Base-by-base conservation (phyloP, 2,113 vertebrate species). In the Marmota monax region DNA sequence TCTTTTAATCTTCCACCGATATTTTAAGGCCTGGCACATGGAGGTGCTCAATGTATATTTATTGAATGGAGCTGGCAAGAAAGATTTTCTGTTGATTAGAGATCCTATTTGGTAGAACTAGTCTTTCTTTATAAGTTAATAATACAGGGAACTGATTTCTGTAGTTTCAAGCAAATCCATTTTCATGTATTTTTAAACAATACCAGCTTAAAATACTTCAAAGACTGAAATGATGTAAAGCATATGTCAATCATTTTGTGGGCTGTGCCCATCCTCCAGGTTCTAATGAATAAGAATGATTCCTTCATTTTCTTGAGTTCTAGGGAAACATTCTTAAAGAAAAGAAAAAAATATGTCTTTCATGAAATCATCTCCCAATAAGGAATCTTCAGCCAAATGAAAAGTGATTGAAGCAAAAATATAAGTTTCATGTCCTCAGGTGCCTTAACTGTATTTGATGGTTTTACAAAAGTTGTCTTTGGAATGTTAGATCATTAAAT, bases 121-220 rank as follows among this genome's bases (percentile, higher is more conserved):
- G 51, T 93, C 65, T 94, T 96, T 96, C 69, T 85, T 96, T 93
- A 14, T 84, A 88, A 86, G 94, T 96, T 96, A 95, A 51, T 96
- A 95, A 89, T 86, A 82, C 22, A 69, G 94, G 61, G 42, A 88
- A 89, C 89, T 67, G 87, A 94, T 96, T 93, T 93, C 86, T 93
- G 6, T 89, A 56, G 74, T 96, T 96, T 93, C 5, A 94, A 61
- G 83, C 80, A 94, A 91, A 84, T 74, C 65, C 74, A 72, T 97
- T 95, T 93, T 88, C 70, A 61, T 93, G 72, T 96, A 87, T 95
- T 93, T 96, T 96, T 91, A 96, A 98, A 97, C 76, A 95, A 87
- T 96, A 63, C 65, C 70, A 87, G 87, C 95, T 95, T 96, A 95
- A 97, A 97, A 94, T 92, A 97, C 87, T 94, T 96, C 25, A 84